phyloP scores from a whole-genome alignment of 2,113 vertebrate genomes.

The Hylia prasina region DNA sequence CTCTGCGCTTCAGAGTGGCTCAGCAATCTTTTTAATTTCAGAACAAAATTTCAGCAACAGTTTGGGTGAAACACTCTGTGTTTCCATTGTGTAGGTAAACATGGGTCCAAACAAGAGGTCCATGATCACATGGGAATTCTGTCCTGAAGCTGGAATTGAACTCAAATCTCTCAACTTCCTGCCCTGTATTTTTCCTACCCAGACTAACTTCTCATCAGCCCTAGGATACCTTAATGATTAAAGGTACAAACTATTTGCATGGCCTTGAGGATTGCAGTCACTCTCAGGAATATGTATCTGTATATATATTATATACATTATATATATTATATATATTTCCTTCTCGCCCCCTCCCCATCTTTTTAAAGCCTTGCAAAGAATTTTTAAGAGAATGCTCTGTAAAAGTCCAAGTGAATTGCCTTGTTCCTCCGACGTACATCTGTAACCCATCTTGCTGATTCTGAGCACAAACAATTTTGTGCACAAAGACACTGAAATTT shows the following conservation, averaged over 20 bases:
- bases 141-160: background rate
- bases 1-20: background rate
- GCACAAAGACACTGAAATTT: background rate
- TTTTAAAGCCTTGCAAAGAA: background rate
- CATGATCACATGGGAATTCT: accelerated
- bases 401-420: background rate
- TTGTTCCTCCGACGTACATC: background rate
- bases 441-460: background rate
- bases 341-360: accelerated
- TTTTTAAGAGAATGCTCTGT: background rate
- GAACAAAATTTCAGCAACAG: background rate
- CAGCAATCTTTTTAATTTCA: background rate
- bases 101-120: accelerated
- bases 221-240: background rate
- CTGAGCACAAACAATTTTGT: background rate
- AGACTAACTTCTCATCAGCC: background rate
- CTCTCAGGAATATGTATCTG: background rate
- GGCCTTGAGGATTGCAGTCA: background rate
- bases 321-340: background rate
- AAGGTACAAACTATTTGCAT: background rate
- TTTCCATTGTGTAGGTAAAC: background rate
- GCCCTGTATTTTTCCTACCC: background rate
- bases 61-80: background rate
- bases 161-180: background rate
- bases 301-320: too few relatives aligned